phyloP scores from a whole-genome alignment of 2,113 vertebrate genomes.

The Apus apus region DNA sequence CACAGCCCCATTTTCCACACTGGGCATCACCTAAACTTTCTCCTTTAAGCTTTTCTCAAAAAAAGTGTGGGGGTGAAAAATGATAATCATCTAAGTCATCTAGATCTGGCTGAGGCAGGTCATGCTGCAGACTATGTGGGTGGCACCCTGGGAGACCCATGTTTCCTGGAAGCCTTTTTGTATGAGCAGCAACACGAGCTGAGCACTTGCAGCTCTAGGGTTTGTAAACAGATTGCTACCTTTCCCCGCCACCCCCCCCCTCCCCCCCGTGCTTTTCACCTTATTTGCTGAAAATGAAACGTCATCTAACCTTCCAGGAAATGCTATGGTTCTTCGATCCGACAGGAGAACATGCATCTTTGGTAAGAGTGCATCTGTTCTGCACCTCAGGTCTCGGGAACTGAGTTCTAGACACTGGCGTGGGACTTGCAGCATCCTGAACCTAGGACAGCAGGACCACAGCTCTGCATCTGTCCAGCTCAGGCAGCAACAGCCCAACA shows the following conservation, averaged over 20 bases:
- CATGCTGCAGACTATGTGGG: background rate
- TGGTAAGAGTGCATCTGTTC: background rate
- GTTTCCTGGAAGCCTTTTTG: background rate
- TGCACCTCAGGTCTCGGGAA: background rate
- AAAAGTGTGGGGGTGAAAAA: background rate
- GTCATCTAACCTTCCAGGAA: constrained; percentile 10
- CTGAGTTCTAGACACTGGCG: fast-evolving
- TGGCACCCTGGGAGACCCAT: background rate
- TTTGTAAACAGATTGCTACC: background rate
- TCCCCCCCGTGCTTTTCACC: constrained; percentile 18
- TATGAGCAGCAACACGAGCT: background rate
- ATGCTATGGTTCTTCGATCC: background rate
- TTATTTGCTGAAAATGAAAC: constrained; percentile 40
- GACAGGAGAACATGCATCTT: background rate
- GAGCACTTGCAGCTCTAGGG: background rate
- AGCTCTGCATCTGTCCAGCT: background rate
- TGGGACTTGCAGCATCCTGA: background rate
- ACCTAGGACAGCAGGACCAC: background rate
- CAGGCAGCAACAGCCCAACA: background rate
- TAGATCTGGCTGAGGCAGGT: background rate
- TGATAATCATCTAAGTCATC: background rate
- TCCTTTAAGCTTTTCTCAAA: background rate
- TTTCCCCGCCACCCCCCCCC: no score
- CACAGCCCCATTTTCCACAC: background rate
- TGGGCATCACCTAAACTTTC: background rate